Base-by-base conservation (phyloP, 2,113 vertebrate species). In the Engraulis encrasicolus region DNA sequence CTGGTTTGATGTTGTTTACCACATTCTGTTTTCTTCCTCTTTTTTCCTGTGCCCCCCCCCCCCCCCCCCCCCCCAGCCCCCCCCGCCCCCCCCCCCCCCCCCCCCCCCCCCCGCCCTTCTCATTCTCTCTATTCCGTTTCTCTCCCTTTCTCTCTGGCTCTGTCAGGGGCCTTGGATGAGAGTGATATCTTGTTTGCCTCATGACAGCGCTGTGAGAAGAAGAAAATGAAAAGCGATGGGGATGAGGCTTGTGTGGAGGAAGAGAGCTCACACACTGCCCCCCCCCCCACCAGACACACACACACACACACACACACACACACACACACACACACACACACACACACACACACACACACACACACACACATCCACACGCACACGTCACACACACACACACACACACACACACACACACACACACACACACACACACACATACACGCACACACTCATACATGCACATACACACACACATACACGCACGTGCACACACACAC, bases 111-210 rank as follows among this genome's bases (percentile, higher is more conserved):
- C 23, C 34, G 27, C 34, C 61, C 34, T 27, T 71, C 7, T 34
- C 61, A 31, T 14, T 71, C 61, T 34, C 11, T 31, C 80, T 78
- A 48, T 78, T 77, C 50, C 23, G 27, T 66, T 90, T 82, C 82
- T 18, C n/a, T 71, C 38, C 4, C 81, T 48, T 80, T 18, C n/a
- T 71, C 38, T 3, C 81, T 48, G 50, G 87, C 88, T 31, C 88
- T 83, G 50, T 80, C 79, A 79, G 78, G 82, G 81, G 88, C 66
- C 66, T 74, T 80, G 50, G 84, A 31, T 83, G 83, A 86, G 91
- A 91, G 88, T 89, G 92, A 92, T 95, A 92, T 94, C 91, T 93
- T 90, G 91, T 94, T 94, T 95, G 92, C 91, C 92, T 90, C 90
- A 88, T 94, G 92, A 94, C 93, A 93, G 92, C 89, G 89, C 87